Evolutionary conservation across 2,888 invertebrate species (phyloP), one percentile per base, ranked within the genome.

Genomic region (Quadriops clusia): DNA sequence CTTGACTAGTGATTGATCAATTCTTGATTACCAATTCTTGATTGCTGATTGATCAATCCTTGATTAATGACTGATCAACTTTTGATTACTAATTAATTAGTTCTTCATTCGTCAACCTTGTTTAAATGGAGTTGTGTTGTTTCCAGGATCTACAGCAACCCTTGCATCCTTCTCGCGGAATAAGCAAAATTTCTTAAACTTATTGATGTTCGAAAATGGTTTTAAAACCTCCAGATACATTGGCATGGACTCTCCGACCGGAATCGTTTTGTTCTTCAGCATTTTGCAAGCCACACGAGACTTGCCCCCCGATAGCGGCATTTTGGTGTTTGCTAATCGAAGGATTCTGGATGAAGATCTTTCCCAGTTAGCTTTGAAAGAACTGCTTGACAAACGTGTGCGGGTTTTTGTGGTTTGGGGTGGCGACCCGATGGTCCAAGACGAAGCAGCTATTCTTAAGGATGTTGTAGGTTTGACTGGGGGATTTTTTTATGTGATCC

Each of bases 241-340:
- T 14, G 45, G 46, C 9, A 28, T 33, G 1, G 35, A 36, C 24
- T 11, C 2, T 56, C 32, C 52, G 0, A 50, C 55, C 2, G 63
- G 60, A 23, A 72, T 72, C 8, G 68, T 68, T 4, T 68, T 70
- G 0, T 72, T 75, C 64, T 58, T 65, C 28, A 73, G 72, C 0
- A 54, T 75, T 16, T 56, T 72, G 0, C 66, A 70, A 15, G 74
- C 76, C 1, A 67, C 70, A 0, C 68, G 71, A 37, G 44, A 71
- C 36, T 66, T 77, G 30, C 74, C 75, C 0, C 70, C 70, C 39
- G 72, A 74, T 47, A 71, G 72, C 37, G 75, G 72, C 0, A 60
- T 77, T 6, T 68, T 78, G 45, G 54, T 77, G 23, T 64, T 76
- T 34, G 70, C 73, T 0, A 70, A 72, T 33, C 58, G 62, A 17